phyloP scores from a whole-genome alignment of 64 coral and sea anemone species.

The Dendronephthya gigantea region DNA sequence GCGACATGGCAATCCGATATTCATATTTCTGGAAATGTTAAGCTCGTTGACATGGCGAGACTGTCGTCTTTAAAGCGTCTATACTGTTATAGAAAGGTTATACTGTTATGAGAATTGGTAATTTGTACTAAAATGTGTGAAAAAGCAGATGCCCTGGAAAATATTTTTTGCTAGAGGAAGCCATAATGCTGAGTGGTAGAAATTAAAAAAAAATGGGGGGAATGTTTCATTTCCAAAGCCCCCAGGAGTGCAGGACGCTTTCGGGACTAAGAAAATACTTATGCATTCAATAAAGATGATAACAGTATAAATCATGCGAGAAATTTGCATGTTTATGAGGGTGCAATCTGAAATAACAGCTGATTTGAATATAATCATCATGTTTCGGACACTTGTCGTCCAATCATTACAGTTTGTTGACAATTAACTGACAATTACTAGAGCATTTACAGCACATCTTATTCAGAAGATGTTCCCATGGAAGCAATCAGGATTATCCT shows the following conservation, averaged over 20 bases:
- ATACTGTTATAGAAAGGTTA: too few relatives aligned
- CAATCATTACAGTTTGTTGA: neutral
- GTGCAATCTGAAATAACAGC: neutral
- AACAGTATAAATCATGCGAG: neutral
- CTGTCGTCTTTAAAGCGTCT: too few relatives aligned
- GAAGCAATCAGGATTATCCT: slow-evolving; percentile 15
- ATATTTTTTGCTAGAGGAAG: neutral
- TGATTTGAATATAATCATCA: neutral
- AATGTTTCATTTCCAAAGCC: neutral
- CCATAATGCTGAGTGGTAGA: too few relatives aligned
- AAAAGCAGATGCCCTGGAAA: neutral
- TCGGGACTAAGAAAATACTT: neutral
- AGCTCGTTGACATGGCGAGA: too few relatives aligned
- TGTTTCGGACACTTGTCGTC: neutral
- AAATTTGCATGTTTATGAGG: neutral
- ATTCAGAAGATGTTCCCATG: neutral
- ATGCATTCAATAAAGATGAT: neutral
- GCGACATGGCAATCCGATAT: too few relatives aligned
- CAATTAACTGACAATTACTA: neutral
- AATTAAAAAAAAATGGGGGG: neutral
- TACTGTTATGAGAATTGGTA: too few relatives aligned
- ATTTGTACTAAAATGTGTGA: too few relatives aligned
- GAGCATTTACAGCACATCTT: neutral
- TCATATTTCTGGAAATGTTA: too few relatives aligned
- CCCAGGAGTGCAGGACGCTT: neutral